Evolutionary conservation across 1,140 invertebrate species (phyloP).

Genomic region (Orius laevigatus): DNA sequence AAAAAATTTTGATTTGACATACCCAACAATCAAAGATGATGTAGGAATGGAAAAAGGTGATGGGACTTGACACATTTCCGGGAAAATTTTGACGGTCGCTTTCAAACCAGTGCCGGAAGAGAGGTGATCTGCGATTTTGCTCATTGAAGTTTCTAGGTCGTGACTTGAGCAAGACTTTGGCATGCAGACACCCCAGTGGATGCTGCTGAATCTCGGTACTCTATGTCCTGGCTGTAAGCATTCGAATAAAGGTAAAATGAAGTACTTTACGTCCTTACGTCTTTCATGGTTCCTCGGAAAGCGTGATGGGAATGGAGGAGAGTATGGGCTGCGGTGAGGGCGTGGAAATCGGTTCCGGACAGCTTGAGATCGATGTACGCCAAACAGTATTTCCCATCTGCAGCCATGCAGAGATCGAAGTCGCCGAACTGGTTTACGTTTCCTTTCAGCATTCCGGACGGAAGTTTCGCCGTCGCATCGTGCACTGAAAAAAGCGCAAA

Average conservation of each 20-base stretch:
- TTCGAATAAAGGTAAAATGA: background rate
- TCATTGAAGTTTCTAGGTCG: slow-evolving; percentile 38
- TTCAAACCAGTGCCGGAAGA: slow-evolving; percentile 31
- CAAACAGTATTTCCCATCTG: slow-evolving; percentile 43
- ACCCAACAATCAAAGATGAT: slow-evolving; percentile 16
- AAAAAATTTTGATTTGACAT: background rate
- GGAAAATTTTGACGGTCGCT: slow-evolving; percentile 35
- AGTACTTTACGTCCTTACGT: slow-evolving; percentile 31
- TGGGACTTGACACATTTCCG: slow-evolving; percentile 37
- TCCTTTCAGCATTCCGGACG: slow-evolving; percentile 41
- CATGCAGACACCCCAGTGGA: slow-evolving; percentile 45
- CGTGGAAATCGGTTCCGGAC: slow-evolving; percentile 28
- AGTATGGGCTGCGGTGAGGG: slow-evolving; percentile 34
- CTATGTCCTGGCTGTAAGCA: slow-evolving; percentile 41
- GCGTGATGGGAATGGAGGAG: slow-evolving; percentile 42
- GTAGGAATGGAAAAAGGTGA: slow-evolving; percentile 7
- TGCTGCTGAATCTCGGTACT: slow-evolving; percentile 39
- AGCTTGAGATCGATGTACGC: slow-evolving; percentile 36
- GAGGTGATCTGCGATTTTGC: slow-evolving; percentile 29
- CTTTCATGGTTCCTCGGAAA: slow-evolving; percentile 41
- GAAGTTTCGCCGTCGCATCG: slow-evolving; percentile 41
- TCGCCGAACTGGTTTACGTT: slow-evolving; percentile 47
- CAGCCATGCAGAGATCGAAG: slow-evolving; percentile 40
- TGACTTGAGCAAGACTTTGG: slow-evolving; percentile 35
- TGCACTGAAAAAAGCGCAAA: slow-evolving; percentile 40